These are phyloP conservation scores for Albula glossodonta DNA, from an alignment of 2,113 vertebrate genomes.

Conservation along the genomic window DNA sequence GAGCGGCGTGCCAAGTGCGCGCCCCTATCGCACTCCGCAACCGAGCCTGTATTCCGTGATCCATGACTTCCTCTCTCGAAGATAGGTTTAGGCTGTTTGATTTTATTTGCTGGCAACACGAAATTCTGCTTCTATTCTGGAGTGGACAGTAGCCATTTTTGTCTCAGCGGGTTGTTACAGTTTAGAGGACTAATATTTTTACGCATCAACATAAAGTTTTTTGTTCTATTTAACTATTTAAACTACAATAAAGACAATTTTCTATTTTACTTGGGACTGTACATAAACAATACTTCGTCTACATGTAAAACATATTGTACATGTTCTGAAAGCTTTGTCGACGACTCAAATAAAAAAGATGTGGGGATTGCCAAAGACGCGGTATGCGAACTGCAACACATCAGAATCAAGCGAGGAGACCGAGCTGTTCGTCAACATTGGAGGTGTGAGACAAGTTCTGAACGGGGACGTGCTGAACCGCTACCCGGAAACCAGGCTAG, in stretches of 20 bases:
- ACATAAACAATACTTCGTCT: background rate
- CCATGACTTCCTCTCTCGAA: background rate
- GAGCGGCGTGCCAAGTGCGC: background rate
- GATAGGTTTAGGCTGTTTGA: background rate
- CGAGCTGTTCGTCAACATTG: constrained; percentile 90
- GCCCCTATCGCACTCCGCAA: constrained; percentile 7
- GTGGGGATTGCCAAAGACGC: constrained; percentile 72
- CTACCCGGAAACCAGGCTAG: constrained; percentile 90
- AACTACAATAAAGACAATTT: background rate
- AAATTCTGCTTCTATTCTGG: background rate
- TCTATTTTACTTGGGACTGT: background rate
- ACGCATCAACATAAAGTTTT: background rate
- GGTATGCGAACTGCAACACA: constrained; percentile 61
- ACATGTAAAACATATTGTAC: background rate
- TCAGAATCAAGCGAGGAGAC: constrained; percentile 69
- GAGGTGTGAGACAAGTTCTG: constrained; percentile 87
- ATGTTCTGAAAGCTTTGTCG: constrained; percentile 9
- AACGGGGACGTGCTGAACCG: constrained; percentile 81
- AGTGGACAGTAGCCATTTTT: background rate
- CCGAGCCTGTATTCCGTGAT: background rate
- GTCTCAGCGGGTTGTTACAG: background rate
- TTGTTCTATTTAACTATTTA: background rate
- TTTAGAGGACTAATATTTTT: background rate
- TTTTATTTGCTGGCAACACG: background rate
- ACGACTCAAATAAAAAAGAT: constrained; percentile 51